These are phyloP conservation scores for Acanthosepion esculentum DNA, from an alignment of 2,888 invertebrate species.

Conservation along the genomic window DNA sequence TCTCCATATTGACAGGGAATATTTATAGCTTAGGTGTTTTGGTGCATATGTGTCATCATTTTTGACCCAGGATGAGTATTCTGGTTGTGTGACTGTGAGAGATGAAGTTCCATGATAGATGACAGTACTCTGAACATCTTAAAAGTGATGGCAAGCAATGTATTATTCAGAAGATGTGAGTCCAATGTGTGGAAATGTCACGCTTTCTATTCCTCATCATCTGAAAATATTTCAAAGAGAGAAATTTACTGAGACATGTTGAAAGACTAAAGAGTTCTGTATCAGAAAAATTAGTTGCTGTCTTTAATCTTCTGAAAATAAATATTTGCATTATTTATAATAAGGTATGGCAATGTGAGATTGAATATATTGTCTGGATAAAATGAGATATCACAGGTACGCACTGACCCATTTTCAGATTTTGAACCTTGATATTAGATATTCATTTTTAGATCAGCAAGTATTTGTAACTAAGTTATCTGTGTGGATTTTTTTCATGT, in stretches of 20 bases:
- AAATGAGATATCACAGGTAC: not conserved
- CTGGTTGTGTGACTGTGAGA: not conserved
- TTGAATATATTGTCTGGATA: not conserved
- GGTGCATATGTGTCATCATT: not conserved
- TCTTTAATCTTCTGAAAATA: not conserved
- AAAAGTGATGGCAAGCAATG: not conserved
- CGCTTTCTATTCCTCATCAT: not conserved
- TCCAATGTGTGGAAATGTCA: conserved; percentile 9
- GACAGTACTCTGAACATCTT: not conserved
- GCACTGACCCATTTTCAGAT: not conserved
- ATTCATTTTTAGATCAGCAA: not conserved
- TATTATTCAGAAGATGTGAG: not conserved
- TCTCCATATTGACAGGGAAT: not conserved
- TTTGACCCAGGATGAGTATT: not conserved
- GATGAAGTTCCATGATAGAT: not conserved
- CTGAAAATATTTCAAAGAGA: conserved; percentile 33
- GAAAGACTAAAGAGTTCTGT: not conserved
- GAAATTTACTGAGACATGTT: conserved; percentile 18
- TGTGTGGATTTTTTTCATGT: not conserved
- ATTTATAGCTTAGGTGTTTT: not conserved
- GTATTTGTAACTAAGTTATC: not conserved
- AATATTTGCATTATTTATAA: not conserved
- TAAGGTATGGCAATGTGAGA: not conserved
- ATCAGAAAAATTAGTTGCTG: not conserved
- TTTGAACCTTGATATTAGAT: not conserved